Conservation (phyloP, 2,113 vertebrate genomes). For the Sialia sialis region DNA sequence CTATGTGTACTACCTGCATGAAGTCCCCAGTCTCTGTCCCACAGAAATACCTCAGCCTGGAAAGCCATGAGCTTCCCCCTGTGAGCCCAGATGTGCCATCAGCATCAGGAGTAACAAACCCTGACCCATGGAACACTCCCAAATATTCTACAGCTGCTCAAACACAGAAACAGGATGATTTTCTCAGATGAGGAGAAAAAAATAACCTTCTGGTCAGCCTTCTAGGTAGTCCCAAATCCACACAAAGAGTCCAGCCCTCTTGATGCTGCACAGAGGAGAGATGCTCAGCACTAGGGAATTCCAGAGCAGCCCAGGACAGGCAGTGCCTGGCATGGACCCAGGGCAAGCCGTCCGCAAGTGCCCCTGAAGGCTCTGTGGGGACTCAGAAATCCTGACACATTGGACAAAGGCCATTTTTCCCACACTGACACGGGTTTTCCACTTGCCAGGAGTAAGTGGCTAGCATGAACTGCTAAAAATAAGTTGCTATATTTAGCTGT, state of each 20-base stretch:
- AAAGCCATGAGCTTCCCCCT: neutral
- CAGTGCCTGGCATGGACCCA: neutral
- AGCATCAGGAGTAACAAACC: neutral
- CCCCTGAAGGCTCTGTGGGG: neutral
- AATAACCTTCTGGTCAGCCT: fast-evolving
- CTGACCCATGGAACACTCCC: neutral
- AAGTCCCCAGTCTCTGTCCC: neutral
- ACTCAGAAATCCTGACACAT: neutral
- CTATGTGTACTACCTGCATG: neutral
- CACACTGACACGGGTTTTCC: neutral
- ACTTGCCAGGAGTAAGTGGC: constrained; percentile 2
- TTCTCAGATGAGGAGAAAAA: neutral
- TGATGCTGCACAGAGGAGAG: neutral
- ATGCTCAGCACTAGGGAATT: neutral
- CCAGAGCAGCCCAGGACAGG: fast-evolving
- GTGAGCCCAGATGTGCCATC: neutral
- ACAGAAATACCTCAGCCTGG: neutral
- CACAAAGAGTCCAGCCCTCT: neutral
- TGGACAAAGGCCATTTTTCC: neutral
- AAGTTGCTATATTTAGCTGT: neutral
- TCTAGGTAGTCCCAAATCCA: neutral
- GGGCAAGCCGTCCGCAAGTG: neutral
- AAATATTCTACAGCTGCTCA: neutral
- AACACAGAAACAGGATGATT: neutral
- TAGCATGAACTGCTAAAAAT: neutral